Evolutionary conservation across 1,140 invertebrate genomes (phyloP).

Genomic region (Tetramorium alpestre): DNA sequence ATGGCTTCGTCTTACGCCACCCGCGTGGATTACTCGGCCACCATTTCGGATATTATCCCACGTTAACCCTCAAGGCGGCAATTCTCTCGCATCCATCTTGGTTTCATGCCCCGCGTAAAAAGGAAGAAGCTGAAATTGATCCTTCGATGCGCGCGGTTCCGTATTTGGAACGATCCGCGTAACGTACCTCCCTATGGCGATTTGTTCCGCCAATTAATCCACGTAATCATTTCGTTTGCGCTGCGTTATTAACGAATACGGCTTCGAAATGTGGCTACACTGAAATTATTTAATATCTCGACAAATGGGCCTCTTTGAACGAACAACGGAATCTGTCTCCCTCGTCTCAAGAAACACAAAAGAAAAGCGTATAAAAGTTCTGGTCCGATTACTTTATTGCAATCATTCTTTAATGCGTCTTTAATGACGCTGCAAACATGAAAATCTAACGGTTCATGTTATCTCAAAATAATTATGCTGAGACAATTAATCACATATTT

Average conservation of each 20-base stretch:
- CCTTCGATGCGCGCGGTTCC: conserved; percentile 12
- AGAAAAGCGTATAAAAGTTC: not conserved
- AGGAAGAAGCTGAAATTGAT: not conserved
- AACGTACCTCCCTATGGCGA: conserved; percentile 63
- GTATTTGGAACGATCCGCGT: conserved; percentile 27
- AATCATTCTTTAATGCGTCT: not conserved
- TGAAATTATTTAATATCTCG: conserved; percentile 15
- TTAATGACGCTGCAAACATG: not conserved
- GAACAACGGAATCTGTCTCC: not conserved
- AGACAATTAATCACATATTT: not conserved
- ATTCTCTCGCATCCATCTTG: not conserved
- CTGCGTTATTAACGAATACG: conserved; percentile 20
- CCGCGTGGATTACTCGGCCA: not conserved
- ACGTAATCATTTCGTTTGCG: conserved; percentile 49
- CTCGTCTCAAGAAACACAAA: not conserved
- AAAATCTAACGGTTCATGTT: not conserved
- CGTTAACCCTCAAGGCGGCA: not conserved
- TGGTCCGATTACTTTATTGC: not conserved
- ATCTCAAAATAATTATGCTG: conserved; percentile 6
- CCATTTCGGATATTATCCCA: not conserved
- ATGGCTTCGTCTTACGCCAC: not conserved
- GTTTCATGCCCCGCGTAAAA: not conserved
- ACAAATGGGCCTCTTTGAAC: not conserved
- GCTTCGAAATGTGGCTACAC: not conserved
- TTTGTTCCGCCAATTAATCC: conserved; percentile 50